Evolutionary conservation across 2,888 invertebrate species (phyloP).

Genomic region (Alentia gelatinosa): DNA sequence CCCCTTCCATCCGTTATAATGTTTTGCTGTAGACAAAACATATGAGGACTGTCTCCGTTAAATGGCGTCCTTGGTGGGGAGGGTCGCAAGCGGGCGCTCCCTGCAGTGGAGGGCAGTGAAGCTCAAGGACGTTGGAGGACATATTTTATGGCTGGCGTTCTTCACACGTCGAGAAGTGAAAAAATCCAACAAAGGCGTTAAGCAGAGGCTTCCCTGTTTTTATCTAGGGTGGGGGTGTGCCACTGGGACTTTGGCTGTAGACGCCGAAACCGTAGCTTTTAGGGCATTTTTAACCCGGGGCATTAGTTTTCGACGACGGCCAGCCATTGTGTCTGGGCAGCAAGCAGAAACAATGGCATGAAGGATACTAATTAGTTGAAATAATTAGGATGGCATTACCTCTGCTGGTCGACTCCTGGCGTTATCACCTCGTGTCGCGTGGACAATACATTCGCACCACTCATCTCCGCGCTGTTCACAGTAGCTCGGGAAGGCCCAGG

Average conservation of each 20-base stretch:
- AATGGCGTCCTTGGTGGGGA: no score
- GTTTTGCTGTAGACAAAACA: no score
- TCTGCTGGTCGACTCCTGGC: background rate
- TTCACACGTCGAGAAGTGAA: background rate
- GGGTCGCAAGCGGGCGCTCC: no score
- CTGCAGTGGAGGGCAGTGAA: no score
- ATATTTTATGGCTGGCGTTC: background rate
- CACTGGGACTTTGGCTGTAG: background rate
- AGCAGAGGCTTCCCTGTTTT: background rate
- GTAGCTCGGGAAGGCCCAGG: no score
- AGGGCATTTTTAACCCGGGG: background rate
- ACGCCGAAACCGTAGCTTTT: background rate
- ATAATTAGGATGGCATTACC: background rate
- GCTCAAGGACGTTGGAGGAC: background rate
- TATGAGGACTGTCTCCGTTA: no score
- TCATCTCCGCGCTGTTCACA: no score
- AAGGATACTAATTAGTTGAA: background rate
- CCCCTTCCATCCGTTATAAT: no score
- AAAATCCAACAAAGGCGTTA: background rate
- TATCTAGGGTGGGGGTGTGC: background rate
- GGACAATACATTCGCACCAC: background rate
- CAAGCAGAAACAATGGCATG: background rate
- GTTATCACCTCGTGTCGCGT: background rate
- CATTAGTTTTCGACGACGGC: background rate
- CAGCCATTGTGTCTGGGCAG: background rate